phyloP scores from a whole-genome alignment of 1,140 invertebrate species.

The Cydia pomonella region DNA sequence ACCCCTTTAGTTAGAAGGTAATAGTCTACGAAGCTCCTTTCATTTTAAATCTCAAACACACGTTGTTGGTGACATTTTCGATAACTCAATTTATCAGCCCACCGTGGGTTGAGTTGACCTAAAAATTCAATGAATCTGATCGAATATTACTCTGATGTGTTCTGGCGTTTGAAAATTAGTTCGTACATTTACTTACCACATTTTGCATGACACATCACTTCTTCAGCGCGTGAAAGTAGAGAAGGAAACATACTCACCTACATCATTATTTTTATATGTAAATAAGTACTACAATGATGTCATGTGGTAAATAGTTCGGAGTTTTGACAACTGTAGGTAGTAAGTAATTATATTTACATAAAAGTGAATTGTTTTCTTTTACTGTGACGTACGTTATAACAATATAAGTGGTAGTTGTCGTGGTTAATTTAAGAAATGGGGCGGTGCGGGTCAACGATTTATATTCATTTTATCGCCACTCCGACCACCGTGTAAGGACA shows the following conservation, averaged over 20 bases:
- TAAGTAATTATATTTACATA: no score
- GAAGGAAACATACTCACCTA: neutral
- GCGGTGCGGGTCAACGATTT: conserved; percentile 43
- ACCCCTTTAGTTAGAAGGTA: neutral
- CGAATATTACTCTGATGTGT: neutral
- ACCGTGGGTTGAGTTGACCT: neutral
- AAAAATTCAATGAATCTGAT: conserved; percentile 22
- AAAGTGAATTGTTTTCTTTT: conserved; percentile 1
- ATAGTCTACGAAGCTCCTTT: neutral
- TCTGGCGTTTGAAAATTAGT: conserved; percentile 19
- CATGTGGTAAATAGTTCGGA: neutral
- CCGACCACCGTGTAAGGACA: conserved; percentile 35
- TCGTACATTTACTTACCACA: neutral
- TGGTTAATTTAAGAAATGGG: conserved; percentile 41
- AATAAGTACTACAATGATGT: no score
- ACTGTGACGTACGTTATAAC: conserved; percentile 38
- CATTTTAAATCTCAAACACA: neutral
- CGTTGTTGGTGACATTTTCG: neutral
- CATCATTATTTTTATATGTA: neutral
- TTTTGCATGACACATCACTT: neutral
- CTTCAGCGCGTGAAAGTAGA: neutral
- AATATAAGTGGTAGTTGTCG: conserved; percentile 49
- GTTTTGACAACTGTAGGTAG: neutral
- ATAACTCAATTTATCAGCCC: conserved; percentile 10
- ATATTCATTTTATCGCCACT: conserved; percentile 44